Conservation (phyloP, 2,113 vertebrate genomes). For the Mesitornis unicolor region DNA sequence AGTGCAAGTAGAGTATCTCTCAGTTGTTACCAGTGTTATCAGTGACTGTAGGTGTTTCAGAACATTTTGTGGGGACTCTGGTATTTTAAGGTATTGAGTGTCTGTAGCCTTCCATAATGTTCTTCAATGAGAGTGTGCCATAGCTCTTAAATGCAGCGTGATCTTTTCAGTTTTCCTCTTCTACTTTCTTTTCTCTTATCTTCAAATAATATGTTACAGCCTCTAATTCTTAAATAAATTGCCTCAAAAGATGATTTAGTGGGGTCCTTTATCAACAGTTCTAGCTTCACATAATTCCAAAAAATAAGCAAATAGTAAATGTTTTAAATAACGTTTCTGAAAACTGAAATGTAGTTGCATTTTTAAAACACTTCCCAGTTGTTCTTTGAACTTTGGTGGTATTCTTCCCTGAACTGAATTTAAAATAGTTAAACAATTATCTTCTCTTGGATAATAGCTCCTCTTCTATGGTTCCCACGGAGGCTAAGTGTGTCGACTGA, state of each 20-base stretch:
- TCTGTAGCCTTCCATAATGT: background rate
- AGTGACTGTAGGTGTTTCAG: background rate
- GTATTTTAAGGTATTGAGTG: background rate
- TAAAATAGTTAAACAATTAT: background rate
- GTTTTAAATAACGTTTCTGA: background rate
- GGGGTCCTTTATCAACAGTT: background rate
- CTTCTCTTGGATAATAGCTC: background rate
- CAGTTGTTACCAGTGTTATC: too few relatives aligned
- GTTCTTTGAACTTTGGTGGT: background rate
- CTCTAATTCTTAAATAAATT: background rate
- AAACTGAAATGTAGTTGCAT: background rate
- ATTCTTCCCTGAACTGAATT: background rate
- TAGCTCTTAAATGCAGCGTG: background rate
- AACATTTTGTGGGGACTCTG: background rate
- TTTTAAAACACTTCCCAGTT: background rate
- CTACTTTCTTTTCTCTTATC: background rate
- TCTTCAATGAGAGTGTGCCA: background rate
- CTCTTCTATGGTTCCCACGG: background rate
- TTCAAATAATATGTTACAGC: background rate
- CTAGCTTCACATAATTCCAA: background rate
- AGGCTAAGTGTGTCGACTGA: background rate
- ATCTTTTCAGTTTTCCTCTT: background rate
- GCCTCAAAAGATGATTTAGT: background rate
- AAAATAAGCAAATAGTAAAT: background rate
- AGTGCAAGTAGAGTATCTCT: background rate